Conservation (phyloP, 2,888 invertebrate species). For the Rosalia funebris region DNA sequence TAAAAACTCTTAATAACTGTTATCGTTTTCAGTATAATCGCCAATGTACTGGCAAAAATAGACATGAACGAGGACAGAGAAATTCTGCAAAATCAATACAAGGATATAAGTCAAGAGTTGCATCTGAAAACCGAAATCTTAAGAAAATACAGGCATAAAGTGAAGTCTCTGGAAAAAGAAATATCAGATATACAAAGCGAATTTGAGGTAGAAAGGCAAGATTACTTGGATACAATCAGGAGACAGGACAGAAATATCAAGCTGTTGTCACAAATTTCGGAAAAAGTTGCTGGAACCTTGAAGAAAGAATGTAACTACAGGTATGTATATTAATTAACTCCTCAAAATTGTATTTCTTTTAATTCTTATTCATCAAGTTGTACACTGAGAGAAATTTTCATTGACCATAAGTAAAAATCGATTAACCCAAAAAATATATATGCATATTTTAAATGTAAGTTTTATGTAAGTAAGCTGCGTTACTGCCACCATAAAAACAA, state of each 20-base stretch:
- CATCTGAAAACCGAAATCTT: constrained; percentile 75
- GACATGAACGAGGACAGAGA: constrained; percentile 77
- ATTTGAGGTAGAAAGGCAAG: constrained; percentile 83
- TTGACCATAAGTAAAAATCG: too few relatives aligned
- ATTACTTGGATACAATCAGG: constrained; percentile 83
- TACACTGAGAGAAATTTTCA: too few relatives aligned
- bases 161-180: constrained; percentile 75
- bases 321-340: constrained; percentile 56
- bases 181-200: constrained; percentile 82
- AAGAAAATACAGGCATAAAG: constrained; percentile 73
- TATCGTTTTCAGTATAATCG: constrained; percentile 67
- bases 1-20: too few relatives aligned
- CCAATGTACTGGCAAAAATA: constrained; percentile 68
- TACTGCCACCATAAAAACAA: too few relatives aligned
- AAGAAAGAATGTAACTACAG: constrained; percentile 80
- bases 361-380: too few relatives aligned
- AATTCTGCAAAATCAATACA: constrained; percentile 78
- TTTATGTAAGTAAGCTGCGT: too few relatives aligned
- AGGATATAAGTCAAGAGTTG: constrained; percentile 82
- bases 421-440: too few relatives aligned
- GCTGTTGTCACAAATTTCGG: constrained; percentile 72
- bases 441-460: too few relatives aligned
- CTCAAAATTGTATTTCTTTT: too few relatives aligned
- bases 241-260: constrained; percentile 77
- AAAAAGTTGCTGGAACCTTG: constrained; percentile 75